Conservation (phyloP, 2,888 invertebrate species). For the Eubasilissa splendida region DNA sequence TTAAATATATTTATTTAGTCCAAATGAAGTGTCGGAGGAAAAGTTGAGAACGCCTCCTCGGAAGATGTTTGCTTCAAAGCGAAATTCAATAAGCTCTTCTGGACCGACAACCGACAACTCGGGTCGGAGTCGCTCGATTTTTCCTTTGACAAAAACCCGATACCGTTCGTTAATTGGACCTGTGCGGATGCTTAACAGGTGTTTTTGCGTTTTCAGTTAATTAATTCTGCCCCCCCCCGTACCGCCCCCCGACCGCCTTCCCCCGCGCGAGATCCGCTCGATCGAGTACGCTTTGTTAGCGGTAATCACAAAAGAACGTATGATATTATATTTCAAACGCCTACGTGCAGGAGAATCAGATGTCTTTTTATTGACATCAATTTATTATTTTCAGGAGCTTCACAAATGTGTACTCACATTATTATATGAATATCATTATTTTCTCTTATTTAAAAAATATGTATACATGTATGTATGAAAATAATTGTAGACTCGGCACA, state of each 20-base stretch:
- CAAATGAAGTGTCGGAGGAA: not conserved
- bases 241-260: not conserved
- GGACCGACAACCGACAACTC: not conserved
- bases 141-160: constrained; percentile 8
- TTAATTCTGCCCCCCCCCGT: not conserved
- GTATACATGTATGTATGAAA: too few relatives aligned
- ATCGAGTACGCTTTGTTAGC: too few relatives aligned
- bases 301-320: too few relatives aligned
- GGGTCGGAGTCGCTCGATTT: not conserved
- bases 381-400: too few relatives aligned
- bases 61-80: not conserved
- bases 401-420: too few relatives aligned
- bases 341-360: too few relatives aligned
- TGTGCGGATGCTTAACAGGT: constrained; percentile 12
- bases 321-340: too few relatives aligned
- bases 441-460: too few relatives aligned
- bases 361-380: too few relatives aligned
- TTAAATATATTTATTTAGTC: too few relatives aligned
- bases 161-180: not conserved
- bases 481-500: too few relatives aligned
- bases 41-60: not conserved
- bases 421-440: too few relatives aligned
- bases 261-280: not conserved
- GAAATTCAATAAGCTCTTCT: not conserved
- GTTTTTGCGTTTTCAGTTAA: constrained; percentile 21